Percentiles rank a stretch among this genome's conserved stretches.
Conservation (phyloP, 2,888 invertebrate genomes). For the Nemurella pictetii region DNA sequence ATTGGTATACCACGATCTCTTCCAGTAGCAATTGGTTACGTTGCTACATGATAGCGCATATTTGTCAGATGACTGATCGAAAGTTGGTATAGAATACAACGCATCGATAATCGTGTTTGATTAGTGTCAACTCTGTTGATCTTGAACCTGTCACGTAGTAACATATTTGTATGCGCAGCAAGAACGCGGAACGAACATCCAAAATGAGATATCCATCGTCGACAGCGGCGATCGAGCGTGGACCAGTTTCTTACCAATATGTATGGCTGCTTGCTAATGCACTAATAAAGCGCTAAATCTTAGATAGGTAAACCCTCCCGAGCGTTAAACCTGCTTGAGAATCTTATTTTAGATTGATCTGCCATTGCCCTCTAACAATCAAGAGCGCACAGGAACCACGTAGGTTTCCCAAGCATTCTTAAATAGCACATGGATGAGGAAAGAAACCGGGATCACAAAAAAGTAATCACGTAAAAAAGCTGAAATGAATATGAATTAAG, state of each 20-base stretch:
- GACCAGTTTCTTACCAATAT: background rate
- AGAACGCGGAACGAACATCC: no score
- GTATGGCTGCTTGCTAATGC: background rate
- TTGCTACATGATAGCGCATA: background rate
- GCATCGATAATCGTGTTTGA: no score
- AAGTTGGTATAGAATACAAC: no score
- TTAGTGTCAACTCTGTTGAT: no score
- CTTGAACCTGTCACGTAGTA: no score
- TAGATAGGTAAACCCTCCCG: background rate
- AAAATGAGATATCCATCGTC: no score
- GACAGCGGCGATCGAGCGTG: background rate
- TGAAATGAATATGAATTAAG: background rate
- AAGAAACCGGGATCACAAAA: background rate
- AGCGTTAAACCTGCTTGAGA: background rate
- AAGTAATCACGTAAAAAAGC: background rate
- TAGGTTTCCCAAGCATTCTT: background rate
- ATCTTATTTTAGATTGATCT: background rate
- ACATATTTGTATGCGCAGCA: no score
- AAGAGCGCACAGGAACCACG: background rate
- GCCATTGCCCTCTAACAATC: background rate
- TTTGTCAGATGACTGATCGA: background rate
- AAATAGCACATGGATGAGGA: background rate
- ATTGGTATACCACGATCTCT: no score
- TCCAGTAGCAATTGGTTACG: no score
- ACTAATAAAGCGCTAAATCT: background rate